A percentile compares a stretch with the other conserved stretches of the same genome.
These are phyloP conservation scores for Oeneis ivallda DNA, from an alignment of 2,888 invertebrate genomes.

Conservation along the genomic window DNA sequence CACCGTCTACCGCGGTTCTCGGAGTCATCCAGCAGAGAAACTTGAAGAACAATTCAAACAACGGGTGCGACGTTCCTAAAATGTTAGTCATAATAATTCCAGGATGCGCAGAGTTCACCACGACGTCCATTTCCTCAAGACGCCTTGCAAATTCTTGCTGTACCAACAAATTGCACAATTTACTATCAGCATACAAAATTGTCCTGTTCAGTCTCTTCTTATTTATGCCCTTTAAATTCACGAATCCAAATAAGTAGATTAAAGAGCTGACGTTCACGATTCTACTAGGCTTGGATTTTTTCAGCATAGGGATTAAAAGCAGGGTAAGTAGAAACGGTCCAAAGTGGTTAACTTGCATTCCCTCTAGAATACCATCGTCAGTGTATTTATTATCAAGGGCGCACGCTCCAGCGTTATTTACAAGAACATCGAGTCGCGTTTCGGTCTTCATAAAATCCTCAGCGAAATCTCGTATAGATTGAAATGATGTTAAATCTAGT, in stretches of 20 bases:
- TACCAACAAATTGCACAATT: constrained; percentile 53
- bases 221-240: constrained; percentile 80
- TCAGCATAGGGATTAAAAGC: constrained; percentile 70
- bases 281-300: constrained; percentile 85
- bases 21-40: constrained; percentile 46
- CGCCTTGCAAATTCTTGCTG: constrained; percentile 53
- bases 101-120: constrained; percentile 89
- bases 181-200: constrained; percentile 49
- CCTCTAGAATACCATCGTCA: constrained; percentile 80
- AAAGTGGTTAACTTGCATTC: constrained; percentile 79
- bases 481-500: constrained; percentile 51
- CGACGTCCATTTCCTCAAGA: constrained; percentile 73
- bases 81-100: constrained; percentile 89
- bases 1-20: constrained; percentile 86
- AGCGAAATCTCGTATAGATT: constrained; percentile 68
- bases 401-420: constrained; percentile 68
- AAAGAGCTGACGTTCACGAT: constrained; percentile 89
- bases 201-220: constrained; percentile 21
- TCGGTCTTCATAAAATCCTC: constrained; percentile 56
- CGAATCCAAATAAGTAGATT: constrained; percentile 84
- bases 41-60: constrained; percentile 19
- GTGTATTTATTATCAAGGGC: constrained; percentile 50
- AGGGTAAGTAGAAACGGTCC: constrained; percentile 84
- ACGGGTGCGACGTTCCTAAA: constrained; percentile 80
- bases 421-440: constrained; percentile 58